Conservation (phyloP, 2,888 invertebrate species). For the Drosophila suboccidentalis region DNA sequence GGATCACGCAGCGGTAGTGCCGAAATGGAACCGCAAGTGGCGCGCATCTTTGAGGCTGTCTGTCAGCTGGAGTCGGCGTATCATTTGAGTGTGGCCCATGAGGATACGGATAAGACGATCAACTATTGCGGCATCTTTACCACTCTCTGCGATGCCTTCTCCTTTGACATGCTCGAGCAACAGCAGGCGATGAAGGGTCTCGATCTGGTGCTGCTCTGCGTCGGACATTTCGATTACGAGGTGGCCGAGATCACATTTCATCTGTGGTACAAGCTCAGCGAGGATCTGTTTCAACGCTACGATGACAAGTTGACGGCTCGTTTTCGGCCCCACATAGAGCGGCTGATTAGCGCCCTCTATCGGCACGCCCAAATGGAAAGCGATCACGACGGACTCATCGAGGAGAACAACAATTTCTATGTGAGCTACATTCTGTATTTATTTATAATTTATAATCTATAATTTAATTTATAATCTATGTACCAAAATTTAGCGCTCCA, state of each 20-base stretch:
- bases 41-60: conserved; percentile 91
- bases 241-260: conserved; percentile 97
- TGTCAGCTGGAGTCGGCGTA: conserved; percentile 93
- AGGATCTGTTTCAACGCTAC: conserved; percentile 95
- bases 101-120: conserved; percentile 96
- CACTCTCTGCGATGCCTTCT: conserved; percentile 93
- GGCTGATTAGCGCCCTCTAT: conserved; percentile 95
- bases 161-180: conserved; percentile 91
- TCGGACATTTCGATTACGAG: conserved; percentile 99
- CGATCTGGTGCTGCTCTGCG: conserved; percentile 95
- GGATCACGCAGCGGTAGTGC: conserved; percentile 89
- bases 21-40: conserved; percentile 89
- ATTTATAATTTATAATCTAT: no score
- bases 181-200: conserved; percentile 90
- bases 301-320: conserved; percentile 91
- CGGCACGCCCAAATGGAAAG: conserved; percentile 98
- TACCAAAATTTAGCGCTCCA: no score
- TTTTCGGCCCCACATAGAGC: conserved; percentile 96
- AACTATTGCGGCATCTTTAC: conserved; percentile 98
- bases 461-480: no score
- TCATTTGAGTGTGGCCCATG: conserved; percentile 95
- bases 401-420: conserved; percentile 93
- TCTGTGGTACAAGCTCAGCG: conserved; percentile 98
- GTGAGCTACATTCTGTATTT: conserved; percentile 85
- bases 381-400: conserved; percentile 94